These are phyloP conservation scores for Reinhardtius hippoglossoides DNA, from an alignment of 2,113 vertebrate species.

Conservation along the genomic window DNA sequence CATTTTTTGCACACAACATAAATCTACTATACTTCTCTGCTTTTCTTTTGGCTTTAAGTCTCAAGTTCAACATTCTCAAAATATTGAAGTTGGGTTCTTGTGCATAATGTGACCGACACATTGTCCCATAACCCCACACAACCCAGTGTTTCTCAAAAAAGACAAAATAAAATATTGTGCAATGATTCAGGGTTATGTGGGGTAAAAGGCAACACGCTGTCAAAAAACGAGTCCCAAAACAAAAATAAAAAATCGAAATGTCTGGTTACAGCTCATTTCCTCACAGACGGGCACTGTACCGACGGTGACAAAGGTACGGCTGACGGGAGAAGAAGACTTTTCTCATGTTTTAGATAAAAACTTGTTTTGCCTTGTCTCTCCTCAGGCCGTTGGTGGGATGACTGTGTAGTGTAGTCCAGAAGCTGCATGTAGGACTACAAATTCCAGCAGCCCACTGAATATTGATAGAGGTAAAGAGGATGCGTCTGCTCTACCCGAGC, in stretches of 20 bases:
- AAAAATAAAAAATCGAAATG: slow-evolving; percentile 23
- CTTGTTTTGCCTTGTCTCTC: slow-evolving; percentile 39
- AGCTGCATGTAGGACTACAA: slow-evolving; percentile 39
- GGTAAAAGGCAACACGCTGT: slow-evolving; percentile 81
- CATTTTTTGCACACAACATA: slow-evolving; percentile 63
- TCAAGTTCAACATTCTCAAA: slow-evolving; percentile 79
- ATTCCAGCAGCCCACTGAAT: slow-evolving; percentile 21
- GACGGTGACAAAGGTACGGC: slow-evolving; percentile 48
- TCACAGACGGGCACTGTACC: slow-evolving; percentile 34
- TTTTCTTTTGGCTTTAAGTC: slow-evolving; percentile 83
- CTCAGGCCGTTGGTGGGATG: slow-evolving; percentile 24
- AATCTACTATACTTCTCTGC: slow-evolving; percentile 61
- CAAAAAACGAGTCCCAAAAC: slow-evolving; percentile 58
- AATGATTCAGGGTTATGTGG: slow-evolving; percentile 81
- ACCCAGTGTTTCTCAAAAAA: slow-evolving; percentile 76
- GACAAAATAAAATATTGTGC: slow-evolving; percentile 76
- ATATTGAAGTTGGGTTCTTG: slow-evolving; percentile 75
- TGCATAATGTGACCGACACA: slow-evolving; percentile 80
- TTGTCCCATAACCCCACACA: slow-evolving; percentile 76
- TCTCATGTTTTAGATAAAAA: slow-evolving; percentile 37
- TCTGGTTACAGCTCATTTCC: slow-evolving; percentile 42
- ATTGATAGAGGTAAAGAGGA: slow-evolving; percentile 30
- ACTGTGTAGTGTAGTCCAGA: slow-evolving; percentile 33
- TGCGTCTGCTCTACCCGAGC: slow-evolving; percentile 84
- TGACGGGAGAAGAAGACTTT: slow-evolving; percentile 32